Evolutionary conservation across 1,140 invertebrate species (phyloP).

Genomic region (Brachionus rubens): DNA sequence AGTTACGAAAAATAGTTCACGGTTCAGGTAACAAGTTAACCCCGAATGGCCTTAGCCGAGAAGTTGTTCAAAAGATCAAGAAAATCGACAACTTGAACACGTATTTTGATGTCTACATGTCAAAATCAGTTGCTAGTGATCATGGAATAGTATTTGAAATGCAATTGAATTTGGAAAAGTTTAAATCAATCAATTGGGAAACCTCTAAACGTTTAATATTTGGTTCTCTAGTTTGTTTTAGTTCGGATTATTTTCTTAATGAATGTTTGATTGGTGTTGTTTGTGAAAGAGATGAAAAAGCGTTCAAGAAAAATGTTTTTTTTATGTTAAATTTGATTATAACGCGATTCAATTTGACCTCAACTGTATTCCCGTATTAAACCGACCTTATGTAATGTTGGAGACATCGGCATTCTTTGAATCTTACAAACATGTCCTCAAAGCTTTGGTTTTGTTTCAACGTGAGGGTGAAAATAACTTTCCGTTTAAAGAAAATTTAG

Average conservation of each 20-base stretch:
- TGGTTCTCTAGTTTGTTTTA: conserved; percentile 56
- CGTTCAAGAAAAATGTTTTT: no score
- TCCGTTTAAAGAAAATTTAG: no score
- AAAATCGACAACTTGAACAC: no score
- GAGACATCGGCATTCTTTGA: conserved; percentile 63
- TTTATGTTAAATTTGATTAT: no score
- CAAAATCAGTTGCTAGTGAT: background rate
- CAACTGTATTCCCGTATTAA: no score
- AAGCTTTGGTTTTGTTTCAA: conserved; percentile 51
- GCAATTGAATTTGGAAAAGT: conserved; percentile 46
- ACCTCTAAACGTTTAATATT: conserved; percentile 65
- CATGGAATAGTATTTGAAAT: conserved; percentile 48
- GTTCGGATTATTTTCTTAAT: conserved; percentile 11
- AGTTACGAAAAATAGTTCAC: no score
- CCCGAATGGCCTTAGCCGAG: no score
- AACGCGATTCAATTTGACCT: no score
- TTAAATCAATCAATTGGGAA: conserved; percentile 49
- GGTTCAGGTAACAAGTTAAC: no score
- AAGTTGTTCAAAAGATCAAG: no score
- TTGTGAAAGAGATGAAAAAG: conserved; percentile 25
- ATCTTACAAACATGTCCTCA: conserved; percentile 60
- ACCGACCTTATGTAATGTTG: no score
- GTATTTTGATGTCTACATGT: conserved; percentile 32
- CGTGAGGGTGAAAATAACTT: conserved; percentile 47
- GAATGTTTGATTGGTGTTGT: conserved; percentile 33